These are phyloP conservation scores for Melanocharis versteri DNA, from an alignment of 2,113 vertebrate species.

Conservation along the genomic window DNA sequence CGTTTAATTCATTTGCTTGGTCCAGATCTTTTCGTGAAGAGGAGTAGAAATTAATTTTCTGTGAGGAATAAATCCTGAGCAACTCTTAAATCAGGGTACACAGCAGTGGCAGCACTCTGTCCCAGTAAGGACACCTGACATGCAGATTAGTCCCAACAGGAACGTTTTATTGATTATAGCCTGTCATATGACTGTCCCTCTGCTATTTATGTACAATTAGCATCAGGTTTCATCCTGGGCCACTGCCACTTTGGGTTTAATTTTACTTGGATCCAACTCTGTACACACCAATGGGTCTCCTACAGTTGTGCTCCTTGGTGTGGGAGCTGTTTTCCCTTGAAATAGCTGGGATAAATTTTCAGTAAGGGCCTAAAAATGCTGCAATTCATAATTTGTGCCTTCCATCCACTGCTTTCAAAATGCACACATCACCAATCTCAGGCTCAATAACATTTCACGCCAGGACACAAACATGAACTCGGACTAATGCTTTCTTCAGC, in stretches of 20 bases:
- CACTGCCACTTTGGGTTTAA: not conserved
- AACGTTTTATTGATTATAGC: slow-evolving; percentile 41
- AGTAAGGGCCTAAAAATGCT: not conserved
- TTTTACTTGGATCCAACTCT: not conserved
- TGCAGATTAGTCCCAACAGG: not conserved
- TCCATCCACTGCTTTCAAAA: not conserved
- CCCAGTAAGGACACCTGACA: slow-evolving; percentile 10
- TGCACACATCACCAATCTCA: not conserved
- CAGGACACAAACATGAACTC: not conserved
- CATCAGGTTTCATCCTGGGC: slow-evolving; percentile 27
- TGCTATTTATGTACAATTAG: slow-evolving; percentile 43
- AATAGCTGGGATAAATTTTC: not conserved
- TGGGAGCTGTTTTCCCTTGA: not conserved
- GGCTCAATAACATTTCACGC: not conserved
- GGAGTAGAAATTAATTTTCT: not conserved
- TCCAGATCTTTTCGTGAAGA: not conserved
- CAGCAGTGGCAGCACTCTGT: not conserved
- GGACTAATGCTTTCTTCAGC: not conserved
- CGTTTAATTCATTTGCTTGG: not conserved
- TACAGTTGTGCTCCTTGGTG: not conserved
- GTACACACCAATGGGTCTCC: not conserved
- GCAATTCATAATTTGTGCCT: not conserved
- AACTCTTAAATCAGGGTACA: not conserved
- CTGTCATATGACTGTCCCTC: slow-evolving; percentile 20
- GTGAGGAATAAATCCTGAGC: not conserved